Percentiles rank a stretch among this genome's conserved stretches.
Conservation (phyloP, 2,888 invertebrate species). For the Drosophila bunnanda region DNA sequence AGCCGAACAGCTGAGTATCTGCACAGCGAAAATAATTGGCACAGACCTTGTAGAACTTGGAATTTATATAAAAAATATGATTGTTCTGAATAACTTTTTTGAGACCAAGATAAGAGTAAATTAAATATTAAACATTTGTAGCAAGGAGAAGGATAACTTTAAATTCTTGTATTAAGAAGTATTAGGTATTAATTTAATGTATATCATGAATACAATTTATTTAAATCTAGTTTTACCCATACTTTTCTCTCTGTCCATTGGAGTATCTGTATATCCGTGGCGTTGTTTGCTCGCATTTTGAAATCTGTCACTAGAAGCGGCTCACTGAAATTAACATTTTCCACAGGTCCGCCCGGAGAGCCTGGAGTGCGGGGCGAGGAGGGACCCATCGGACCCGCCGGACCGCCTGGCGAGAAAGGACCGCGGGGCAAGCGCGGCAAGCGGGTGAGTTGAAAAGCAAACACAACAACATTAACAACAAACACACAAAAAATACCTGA, state of each 20-base stretch:
- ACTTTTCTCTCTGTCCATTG: slow-evolving; percentile 1
- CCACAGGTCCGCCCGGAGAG: slow-evolving; percentile 82
- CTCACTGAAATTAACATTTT: slow-evolving; percentile 57
- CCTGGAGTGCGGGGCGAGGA: slow-evolving; percentile 84
- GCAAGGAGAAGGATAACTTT: not conserved
- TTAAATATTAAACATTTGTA: not conserved
- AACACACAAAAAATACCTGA: slow-evolving; percentile 30
- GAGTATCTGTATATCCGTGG: slow-evolving; percentile 25
- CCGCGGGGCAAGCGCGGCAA: slow-evolving; percentile 96
- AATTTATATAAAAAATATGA: no score
- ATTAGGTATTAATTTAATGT: no score
- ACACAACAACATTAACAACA: not conserved
- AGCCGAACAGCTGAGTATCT: slow-evolving; percentile 4
- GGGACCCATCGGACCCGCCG: slow-evolving; percentile 90
- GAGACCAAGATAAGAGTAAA: not conserved
- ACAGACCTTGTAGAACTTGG: not conserved
- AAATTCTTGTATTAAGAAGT: not conserved
- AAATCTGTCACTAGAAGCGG: slow-evolving; percentile 61
- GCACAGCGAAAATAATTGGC: not conserved
- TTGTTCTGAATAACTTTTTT: not conserved
- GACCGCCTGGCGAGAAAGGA: slow-evolving; percentile 94
- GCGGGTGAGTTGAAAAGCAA: slow-evolving; percentile 89
- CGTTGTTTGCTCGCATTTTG: slow-evolving; percentile 51
- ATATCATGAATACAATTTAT: not conserved
- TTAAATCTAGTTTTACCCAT: not conserved